Percentiles rank a stretch among this genome's conserved stretches.
Conservation (phyloP, 2,888 invertebrate species). For the Embidobia sp. region DNA sequence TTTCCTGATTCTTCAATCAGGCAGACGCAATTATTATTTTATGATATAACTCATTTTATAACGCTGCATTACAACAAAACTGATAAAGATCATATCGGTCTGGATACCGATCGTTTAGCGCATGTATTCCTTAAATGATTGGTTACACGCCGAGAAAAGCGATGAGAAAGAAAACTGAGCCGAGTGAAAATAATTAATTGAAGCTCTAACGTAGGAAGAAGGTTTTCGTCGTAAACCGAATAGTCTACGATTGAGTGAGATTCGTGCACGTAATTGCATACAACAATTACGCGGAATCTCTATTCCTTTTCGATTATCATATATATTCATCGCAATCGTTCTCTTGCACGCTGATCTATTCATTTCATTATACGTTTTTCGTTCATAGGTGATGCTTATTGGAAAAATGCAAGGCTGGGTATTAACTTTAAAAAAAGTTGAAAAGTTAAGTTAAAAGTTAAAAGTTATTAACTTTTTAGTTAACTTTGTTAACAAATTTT, state of each 20-base stretch:
- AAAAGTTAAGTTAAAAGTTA: no score
- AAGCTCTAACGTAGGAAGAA: constrained; percentile 36
- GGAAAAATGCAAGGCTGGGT: no score
- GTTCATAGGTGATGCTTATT: no score
- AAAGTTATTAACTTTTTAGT: no score
- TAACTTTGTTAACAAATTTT: no score
- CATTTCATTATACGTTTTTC: no score
- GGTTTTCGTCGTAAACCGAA: constrained; percentile 26
- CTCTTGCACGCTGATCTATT: constrained; percentile 19
- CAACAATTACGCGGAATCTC: constrained; percentile 43
- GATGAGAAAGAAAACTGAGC: constrained; percentile 38
- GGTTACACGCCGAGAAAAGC: constrained; percentile 22
- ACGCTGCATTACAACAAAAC: constrained; percentile 7
- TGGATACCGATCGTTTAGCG: constrained; percentile 46
- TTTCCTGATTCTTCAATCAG: constrained; percentile 9
- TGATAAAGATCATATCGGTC: constrained; percentile 30
- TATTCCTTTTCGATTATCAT: constrained; percentile 46
- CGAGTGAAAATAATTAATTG: constrained; percentile 34
- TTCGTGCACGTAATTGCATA: constrained; percentile 55
- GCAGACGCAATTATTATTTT: constrained; percentile 26
- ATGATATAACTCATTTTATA: constrained; percentile 25
- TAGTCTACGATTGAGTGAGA: constrained; percentile 22
- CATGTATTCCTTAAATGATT: constrained; percentile 25
- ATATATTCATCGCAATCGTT: constrained; percentile 8
- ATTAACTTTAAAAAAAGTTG: no score